phyloP scores from a whole-genome alignment of 2,888 invertebrate genomes.

The Dryococelus australis region DNA sequence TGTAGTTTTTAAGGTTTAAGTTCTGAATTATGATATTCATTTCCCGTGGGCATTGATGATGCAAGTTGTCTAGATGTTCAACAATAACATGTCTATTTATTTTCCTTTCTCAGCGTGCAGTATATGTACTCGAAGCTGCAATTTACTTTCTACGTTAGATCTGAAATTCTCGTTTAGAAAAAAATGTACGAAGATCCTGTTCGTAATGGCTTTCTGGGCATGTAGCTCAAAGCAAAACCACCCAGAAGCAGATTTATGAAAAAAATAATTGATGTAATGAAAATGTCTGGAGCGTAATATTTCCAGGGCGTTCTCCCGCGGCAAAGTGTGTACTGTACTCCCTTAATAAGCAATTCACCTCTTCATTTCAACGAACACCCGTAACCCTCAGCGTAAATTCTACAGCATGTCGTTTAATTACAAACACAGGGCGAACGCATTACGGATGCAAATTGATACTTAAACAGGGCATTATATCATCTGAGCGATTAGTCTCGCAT shows the following conservation, averaged over 20 bases:
- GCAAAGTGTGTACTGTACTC: background rate
- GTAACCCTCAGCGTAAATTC: background rate
- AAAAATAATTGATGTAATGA: background rate
- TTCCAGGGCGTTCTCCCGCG: background rate
- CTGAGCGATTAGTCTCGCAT: background rate
- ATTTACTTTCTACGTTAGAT: no score
- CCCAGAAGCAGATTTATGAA: background rate
- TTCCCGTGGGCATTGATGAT: no score
- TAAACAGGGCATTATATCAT: slow-evolving; percentile 9
- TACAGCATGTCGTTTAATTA: background rate
- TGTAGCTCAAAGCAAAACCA: background rate
- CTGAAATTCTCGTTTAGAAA: background rate
- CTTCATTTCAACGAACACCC: background rate
- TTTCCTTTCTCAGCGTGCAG: no score
- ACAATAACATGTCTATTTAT: no score
- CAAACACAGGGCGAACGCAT: background rate
- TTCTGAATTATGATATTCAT: no score
- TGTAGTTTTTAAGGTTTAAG: no score
- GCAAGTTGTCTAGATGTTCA: no score
- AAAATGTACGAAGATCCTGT: background rate
- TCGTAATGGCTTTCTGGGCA: background rate
- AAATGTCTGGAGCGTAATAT: background rate
- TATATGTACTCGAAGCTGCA: no score
- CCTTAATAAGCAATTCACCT: background rate
- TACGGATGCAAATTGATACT: background rate